Evolutionary conservation across 2,797 vertebrate species (phyloP), one percentile per base, ranked within the genome.

Genomic region (Coregonus suidteri): DNA sequence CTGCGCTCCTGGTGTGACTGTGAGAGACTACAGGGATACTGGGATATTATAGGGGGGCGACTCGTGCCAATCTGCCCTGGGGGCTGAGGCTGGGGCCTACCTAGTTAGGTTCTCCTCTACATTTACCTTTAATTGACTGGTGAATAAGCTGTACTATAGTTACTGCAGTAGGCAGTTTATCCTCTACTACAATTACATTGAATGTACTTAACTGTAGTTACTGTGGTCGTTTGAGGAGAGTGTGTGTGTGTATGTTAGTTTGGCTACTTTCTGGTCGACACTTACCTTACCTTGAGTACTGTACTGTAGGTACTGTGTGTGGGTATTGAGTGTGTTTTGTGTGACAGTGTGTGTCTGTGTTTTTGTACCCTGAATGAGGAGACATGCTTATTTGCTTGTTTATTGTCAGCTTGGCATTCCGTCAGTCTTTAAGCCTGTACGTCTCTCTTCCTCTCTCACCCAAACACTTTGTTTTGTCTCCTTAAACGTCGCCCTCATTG

Each of bases 401-500:
- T 90, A 64, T 88, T 92, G 87, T 93, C 89, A 88, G 83, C 78
- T 84, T 82, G 82, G 88, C 77, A 25, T 91, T 91, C 90, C 91
- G 90, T 91, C 80, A 34, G 82, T 90, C 86, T 91, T 54, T 72
- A 13, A 51, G 35, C 71, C 65, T 79, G 69, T 35, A 89, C 87
- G 85, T 89, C 87, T 82, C 88, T 91, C 87, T 91, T 83, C 76
- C 72, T 79, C 76, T 75, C 82, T 88, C 86, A 87, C 88, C 88
- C 84, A 67, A 86, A 84, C 90, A 92, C 91, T 91, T 93, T 91
- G 92, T 94, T 92, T 92, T 87, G 91, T 90, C 88, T 91, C 71
- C 91, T 93, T 93, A 92, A 94, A 93, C 84, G 91, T 92, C 81
- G 25, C 87, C 93, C 87, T 93, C 90, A 91, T 94, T 94, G 93